Base-by-base conservation (phyloP, 2,888 invertebrate genomes). In the Chrysina gloriosa region DNA sequence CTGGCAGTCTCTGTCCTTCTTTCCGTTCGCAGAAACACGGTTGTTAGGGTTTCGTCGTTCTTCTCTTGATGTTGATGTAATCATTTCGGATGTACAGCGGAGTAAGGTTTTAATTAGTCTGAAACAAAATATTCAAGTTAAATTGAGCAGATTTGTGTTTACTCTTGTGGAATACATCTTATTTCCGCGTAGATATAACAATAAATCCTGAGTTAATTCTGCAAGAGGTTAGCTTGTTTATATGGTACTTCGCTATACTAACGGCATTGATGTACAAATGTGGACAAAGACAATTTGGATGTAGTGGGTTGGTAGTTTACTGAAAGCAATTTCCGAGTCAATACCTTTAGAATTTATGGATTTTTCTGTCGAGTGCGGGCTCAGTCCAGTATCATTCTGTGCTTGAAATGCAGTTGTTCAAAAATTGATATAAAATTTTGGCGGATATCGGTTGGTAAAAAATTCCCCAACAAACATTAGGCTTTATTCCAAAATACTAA, bases 101-200 rank as follows among this genome's bases (percentile, higher is more conserved):
- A 42, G 42, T 61, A 61, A 61, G 42, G 58, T 61, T 61, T 61
- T 61, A 61, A 61, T 61, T 61, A 61, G 27, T 61, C 58, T 61
- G 58, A 42, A 61, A 61, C 58, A 61, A 42, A 42, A 61, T 61
- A 61, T 42, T 42, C 42, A 42, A 42, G 58, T 61, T 61, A 61
- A 42, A 42, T 42, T 61, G 27, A 61, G 42, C 25, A 42, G 25
- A 61, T 42, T 61, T 29, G 42, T 42, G 36, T 61, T 61, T 42
- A 29, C 27, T 14, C 27, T 39, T 9, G 50, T 16, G 45, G 45
- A 45, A 45, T 45, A 21, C 19, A 45, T 45, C 45, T 45, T 19
- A 21, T 21, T 45, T 45, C 45, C 45, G 45, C 21, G 7, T 45
- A 9, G n/a, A 45, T 21, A 45, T 21, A 39, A 14, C 11, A 39